A percentile compares a stretch with the other conserved stretches of the same genome.
Evolutionary conservation across 2,797 vertebrate genomes (phyloP).

Genomic region (Enteromius unitaeniatus): DNA sequence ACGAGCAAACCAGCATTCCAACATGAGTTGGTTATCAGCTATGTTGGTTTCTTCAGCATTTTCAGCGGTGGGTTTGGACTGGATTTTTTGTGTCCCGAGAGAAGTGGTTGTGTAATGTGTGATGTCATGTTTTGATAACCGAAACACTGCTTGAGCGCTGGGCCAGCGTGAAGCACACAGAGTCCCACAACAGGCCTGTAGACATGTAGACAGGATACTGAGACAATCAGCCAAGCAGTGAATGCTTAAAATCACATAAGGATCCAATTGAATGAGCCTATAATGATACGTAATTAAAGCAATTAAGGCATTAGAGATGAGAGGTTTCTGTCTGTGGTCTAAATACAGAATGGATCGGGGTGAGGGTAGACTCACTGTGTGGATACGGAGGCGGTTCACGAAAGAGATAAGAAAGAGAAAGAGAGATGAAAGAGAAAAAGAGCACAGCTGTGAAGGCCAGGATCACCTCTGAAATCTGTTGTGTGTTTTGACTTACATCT

Average conservation of each 20-base stretch:
- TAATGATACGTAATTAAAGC: conserved; percentile 67
- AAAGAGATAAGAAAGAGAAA: not conserved
- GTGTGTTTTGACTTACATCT: not conserved
- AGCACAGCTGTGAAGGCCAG: not conserved
- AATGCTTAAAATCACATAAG: conserved; percentile 68
- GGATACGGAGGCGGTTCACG: not conserved
- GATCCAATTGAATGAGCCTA: conserved; percentile 57
- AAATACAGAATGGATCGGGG: conserved; percentile 2
- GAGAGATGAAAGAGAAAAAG: not conserved
- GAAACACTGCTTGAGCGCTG: not conserved
- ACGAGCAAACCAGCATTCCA: not conserved
- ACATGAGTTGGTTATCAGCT: not conserved
- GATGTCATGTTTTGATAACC: conserved; percentile 42
- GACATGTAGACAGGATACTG: conserved; percentile 44
- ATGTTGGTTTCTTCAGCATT: not conserved
- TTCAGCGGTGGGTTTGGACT: not conserved
- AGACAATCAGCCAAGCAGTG: conserved; percentile 60
- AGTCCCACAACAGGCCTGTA: not conserved
- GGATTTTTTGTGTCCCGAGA: not conserved
- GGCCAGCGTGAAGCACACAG: not conserved
- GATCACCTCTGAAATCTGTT: not conserved
- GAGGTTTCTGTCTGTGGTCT: conserved; percentile 49
- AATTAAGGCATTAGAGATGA: conserved; percentile 61
- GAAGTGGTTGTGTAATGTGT: conserved; percentile 28
- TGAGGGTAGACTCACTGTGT: not conserved